Percentiles rank a stretch among this genome's conserved stretches.
Conservation (phyloP, 2,113 vertebrate genomes). For the Pachycephala philippinensis region DNA sequence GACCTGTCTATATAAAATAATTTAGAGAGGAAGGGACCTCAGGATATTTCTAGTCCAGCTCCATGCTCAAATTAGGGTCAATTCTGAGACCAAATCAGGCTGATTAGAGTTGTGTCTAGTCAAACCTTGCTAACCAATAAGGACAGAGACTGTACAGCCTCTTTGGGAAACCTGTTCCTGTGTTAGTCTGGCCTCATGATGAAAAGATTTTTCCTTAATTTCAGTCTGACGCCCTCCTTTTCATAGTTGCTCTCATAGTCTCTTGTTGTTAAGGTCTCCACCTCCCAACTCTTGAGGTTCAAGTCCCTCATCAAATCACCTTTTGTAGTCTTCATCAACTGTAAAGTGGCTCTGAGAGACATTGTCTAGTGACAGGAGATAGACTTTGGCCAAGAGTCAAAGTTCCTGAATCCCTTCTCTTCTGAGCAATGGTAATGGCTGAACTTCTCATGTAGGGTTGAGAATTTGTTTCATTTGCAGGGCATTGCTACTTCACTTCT, state of each 20-base stretch:
- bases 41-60: background rate
- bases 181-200: background rate
- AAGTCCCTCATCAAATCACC: background rate
- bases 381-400: background rate
- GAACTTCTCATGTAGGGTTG: background rate
- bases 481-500: background rate
- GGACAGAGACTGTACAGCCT: background rate
- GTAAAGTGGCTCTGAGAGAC: background rate
- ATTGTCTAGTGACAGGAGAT: background rate
- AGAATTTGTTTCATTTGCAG: background rate
- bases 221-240: background rate
- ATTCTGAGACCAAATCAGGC: background rate
- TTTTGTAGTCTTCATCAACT: background rate
- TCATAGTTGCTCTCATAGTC: background rate
- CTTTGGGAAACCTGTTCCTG: background rate
- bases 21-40: background rate
- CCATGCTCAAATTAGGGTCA: background rate
- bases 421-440: rapidly evolving
- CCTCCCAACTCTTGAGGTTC: background rate
- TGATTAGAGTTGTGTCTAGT: background rate
- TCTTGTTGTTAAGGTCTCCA: background rate
- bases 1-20: background rate
- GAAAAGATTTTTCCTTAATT: background rate
- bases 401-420: background rate
- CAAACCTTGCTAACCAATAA: background rate